Conservation (phyloP, 2,113 vertebrate species). For the Lynx canadensis region DNA sequence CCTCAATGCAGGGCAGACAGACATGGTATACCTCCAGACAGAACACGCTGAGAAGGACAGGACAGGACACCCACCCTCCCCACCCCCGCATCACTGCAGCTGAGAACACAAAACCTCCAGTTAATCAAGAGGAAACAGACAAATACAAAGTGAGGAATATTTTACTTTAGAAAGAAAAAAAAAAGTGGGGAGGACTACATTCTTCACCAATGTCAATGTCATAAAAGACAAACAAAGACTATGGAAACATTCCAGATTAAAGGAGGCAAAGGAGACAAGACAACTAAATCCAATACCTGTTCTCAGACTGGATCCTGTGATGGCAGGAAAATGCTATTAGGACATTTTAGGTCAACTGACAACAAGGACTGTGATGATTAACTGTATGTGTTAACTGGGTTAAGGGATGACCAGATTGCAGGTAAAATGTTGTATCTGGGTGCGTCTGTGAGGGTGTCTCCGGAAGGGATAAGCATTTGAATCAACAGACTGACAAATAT, state of each 20-base stretch:
- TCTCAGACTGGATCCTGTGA: not conserved
- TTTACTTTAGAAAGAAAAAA: not conserved
- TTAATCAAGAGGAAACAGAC: not conserved
- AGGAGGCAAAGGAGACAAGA: not conserved
- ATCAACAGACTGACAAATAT: not conserved
- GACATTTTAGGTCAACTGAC: not conserved
- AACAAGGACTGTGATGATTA: no score
- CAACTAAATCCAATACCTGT: not conserved
- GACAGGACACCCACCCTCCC: not conserved
- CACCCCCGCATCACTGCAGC: not conserved
- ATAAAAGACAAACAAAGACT: slow-evolving; percentile 24
- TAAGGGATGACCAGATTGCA: not conserved
- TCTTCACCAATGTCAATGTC: not conserved
- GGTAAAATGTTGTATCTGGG: no score
- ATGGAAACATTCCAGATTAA: not conserved
- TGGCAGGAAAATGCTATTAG: not conserved
- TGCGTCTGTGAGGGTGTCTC: not conserved
- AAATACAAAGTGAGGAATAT: not conserved
- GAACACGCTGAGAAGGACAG: no score
- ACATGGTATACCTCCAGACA: not conserved
- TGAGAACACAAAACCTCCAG: not conserved
- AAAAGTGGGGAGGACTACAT: not conserved
- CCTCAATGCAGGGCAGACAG: not conserved
- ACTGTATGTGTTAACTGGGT: not conserved
- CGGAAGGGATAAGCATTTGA: not conserved